Evolutionary conservation across 2,888 invertebrate species (phyloP), one percentile per base, ranked within the genome.

Genomic region (Himalopsyche tibetana): DNA sequence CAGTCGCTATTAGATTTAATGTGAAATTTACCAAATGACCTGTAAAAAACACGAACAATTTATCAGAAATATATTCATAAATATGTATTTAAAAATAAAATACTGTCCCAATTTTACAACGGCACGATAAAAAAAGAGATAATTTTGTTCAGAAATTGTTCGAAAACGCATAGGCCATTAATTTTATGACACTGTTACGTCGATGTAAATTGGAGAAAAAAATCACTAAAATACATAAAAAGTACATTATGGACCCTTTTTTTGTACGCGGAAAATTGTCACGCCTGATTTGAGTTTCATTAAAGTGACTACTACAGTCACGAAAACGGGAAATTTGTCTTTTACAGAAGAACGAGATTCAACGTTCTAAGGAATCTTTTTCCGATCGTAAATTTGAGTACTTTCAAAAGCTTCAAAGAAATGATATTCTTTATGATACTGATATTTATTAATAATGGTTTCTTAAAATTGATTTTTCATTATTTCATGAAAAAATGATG

Each of bases 111-210:
- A 69, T 83, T 42, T 69, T 51, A 40, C 83, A 74, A 28, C 19
- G 74, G 11, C 36, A 15, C 42, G 19, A 80, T 28, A 19, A 56
- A 15, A 74, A 84, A 84, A 84, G 28, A 84, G 80, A 55, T 40
- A 79, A 74, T 79, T 79, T 79, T 51, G 80, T 38, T 15, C 79
- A n/a, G 38, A 19, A 74, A 63, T 45, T 74, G 69, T 69, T 83
- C 69, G 83, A 83, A 82, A 83, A 86, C 55, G 87, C 80, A 87
- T 80, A 85, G 80, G 55, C 82, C 84, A 87, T 87, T 87, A 83
- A 85, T 83, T 87, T 85, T 74, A 87, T 87, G 85, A 85, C 82
- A 38, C 85, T 74, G 74, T 38, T 36, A 74, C 74, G 74, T 74
- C 74, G 38, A 74, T 74, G 74, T 74, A 36, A 74, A 74, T 74